Evolutionary conservation across 1,140 invertebrate genomes (phyloP), one percentile per base, ranked within the genome.

Genomic region (Phymorhynchus buccinoides): DNA sequence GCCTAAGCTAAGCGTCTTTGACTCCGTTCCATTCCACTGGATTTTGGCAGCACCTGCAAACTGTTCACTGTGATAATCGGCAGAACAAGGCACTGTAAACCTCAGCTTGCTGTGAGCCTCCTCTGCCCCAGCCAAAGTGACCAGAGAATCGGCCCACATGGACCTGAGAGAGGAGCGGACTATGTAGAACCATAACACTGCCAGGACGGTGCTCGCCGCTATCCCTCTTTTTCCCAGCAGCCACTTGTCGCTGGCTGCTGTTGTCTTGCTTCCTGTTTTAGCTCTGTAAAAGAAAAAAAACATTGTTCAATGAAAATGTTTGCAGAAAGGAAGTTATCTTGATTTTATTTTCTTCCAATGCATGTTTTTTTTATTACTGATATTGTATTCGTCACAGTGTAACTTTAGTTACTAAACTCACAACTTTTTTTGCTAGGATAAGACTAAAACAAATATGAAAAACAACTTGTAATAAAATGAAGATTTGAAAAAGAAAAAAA

Each of bases 51-150:
- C 66, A 88, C 88, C 86, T 71, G 75, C 18, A 87, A 88, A 87
- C 52, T 80, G 52, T 77, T 89, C 88, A 66, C 80, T n/a, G 32
- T 85, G 39, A 68, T 89, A 89, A 75, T 89, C 88, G n/a, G 80
- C 56, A 22, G 88, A 89, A 79, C 88, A 89, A 16, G 82, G 82
- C 2, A 89, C 86, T 35, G 73, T 37, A 71, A 80, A 52, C 22
- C 81, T 39, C 30, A 62, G 79, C 80, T 75, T 84, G 4, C 71
- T 56, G 1, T 71, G 68, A 3, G 30, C 52, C 18, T 18, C 18
- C 1, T 75, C 37, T 41, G 18, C 35, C 16, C 73, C 6, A 27
- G 73, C 73, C 37, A 75, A 37, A 44, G 52, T 68, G n/a, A 78
- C 48, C n/a, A 52, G 32, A 3, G 52, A 41, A 18, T 48, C n/a